phyloP scores from a whole-genome alignment of 2,113 vertebrate genomes.

The Zosterops lateralis region DNA sequence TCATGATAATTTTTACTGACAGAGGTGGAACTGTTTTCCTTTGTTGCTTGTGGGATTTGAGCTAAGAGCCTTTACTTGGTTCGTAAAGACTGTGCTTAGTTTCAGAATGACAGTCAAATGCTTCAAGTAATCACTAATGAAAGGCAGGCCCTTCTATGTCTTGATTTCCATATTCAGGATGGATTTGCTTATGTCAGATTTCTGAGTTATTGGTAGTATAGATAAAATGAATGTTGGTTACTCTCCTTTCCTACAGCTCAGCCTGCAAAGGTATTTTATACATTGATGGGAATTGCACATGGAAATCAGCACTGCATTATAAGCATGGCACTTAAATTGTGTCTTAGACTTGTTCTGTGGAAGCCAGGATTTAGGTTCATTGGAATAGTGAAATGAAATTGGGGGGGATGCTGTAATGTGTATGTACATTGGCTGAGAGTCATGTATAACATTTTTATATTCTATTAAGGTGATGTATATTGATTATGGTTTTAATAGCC shows the following conservation, averaged over 20 bases:
- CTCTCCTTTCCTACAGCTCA: background rate
- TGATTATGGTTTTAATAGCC: background rate
- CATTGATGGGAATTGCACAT: background rate
- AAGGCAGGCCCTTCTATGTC: background rate
- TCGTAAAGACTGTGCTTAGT: fast-evolving
- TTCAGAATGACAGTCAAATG: background rate
- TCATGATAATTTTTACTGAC: background rate
- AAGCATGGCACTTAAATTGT: background rate
- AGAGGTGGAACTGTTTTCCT: background rate
- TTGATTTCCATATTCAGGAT: background rate
- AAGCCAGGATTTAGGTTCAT: background rate
- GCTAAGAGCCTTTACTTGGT: background rate
- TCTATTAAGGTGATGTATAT: fast-evolving
- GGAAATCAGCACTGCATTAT: background rate
- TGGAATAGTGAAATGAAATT: background rate
- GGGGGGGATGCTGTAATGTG: background rate
- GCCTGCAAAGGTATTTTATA: background rate
- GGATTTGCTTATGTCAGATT: background rate
- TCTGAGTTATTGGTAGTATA: background rate
- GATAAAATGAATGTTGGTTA: background rate
- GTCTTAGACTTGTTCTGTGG: background rate
- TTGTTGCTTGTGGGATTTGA: background rate
- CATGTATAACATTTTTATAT: background rate
- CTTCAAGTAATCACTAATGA: background rate
- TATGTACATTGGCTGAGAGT: background rate